Percentiles rank a stretch among this genome's conserved stretches.
Evolutionary conservation across 2,888 invertebrate species (phyloP).

Genomic region (Sycophila texana): DNA sequence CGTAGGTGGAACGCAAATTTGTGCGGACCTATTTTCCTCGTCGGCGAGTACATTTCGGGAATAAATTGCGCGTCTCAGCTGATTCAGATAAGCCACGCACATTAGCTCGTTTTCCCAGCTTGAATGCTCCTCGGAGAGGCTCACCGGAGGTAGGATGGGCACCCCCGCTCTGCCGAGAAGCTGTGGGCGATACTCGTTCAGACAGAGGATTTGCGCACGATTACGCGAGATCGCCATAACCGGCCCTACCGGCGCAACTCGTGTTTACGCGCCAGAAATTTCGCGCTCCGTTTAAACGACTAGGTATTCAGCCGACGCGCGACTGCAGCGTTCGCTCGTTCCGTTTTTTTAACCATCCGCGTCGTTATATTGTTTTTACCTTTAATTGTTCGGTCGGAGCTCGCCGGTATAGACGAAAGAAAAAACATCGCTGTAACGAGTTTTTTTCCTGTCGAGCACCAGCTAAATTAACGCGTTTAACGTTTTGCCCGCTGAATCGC

Average conservation of each 20-base stretch:
- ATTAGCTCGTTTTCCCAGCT: slow-evolving; percentile 7
- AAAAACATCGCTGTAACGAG: too few species aligned
- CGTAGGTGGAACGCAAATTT: neutral
- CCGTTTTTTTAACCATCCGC: neutral
- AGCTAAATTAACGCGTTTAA: too few species aligned
- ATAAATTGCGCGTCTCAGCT: slow-evolving; percentile 22
- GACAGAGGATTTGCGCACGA: neutral
- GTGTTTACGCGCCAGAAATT: neutral
- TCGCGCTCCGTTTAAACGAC: neutral
- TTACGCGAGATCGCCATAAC: slow-evolving; percentile 19
- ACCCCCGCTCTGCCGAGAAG: too few species aligned
- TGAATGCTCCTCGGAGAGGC: slow-evolving; percentile 13
- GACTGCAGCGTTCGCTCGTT: neutral
- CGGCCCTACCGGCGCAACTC: too few species aligned
- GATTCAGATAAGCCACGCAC: slow-evolving; percentile 41
- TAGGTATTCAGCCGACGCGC: too few species aligned
- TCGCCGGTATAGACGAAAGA: too few species aligned
- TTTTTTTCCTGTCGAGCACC: too few species aligned
- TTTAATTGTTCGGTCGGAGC: too few species aligned
- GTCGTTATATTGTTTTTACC: neutral
- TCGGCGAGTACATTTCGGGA: neutral
- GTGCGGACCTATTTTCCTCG: neutral
- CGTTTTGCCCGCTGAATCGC: too few species aligned
- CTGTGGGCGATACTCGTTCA: neutral
- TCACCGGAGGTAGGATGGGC: too few species aligned